A percentile compares a stretch with the other conserved stretches of the same genome.
These are phyloP conservation scores for Thomomys bottae DNA, from an alignment of 2,113 vertebrate genomes.

Conservation along the genomic window DNA sequence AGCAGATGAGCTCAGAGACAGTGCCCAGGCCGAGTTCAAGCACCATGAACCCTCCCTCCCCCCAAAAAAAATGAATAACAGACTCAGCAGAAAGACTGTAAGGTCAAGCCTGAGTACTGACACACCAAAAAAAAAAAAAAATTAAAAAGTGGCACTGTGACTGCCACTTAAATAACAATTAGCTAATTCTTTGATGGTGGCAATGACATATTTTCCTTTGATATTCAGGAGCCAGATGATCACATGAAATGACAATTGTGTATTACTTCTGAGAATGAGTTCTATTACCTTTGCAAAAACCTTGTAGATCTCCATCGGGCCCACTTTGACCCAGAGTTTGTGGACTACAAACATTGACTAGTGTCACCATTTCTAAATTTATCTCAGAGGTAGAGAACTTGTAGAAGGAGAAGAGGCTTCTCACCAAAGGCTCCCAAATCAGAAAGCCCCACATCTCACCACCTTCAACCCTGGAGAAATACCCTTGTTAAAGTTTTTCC, in stretches of 20 bases:
- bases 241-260: not conserved
- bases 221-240: not conserved
- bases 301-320: not conserved
- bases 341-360: not conserved
- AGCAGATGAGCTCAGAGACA: too few relatives aligned
- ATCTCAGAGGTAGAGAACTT: not conserved
- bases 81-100: not conserved
- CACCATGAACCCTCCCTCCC: too few relatives aligned
- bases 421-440: not conserved
- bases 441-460: not conserved
- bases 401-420: not conserved
- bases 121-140: too few relatives aligned
- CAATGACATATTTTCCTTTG: not conserved
- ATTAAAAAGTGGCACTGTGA: not conserved
- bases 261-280: conserved; percentile 14
- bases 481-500: conserved; percentile 25
- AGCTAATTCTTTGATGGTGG: not conserved
- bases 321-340: not conserved
- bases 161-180: not conserved
- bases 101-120: too few relatives aligned
- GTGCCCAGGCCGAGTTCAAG: too few relatives aligned
- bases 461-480: not conserved
- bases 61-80: too few relatives aligned
- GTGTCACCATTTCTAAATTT: not conserved
- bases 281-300: conserved; percentile 23